Evolutionary conservation across 2,113 vertebrate species (phyloP).

Genomic region (Cyanoramphus novaezelandiae): DNA sequence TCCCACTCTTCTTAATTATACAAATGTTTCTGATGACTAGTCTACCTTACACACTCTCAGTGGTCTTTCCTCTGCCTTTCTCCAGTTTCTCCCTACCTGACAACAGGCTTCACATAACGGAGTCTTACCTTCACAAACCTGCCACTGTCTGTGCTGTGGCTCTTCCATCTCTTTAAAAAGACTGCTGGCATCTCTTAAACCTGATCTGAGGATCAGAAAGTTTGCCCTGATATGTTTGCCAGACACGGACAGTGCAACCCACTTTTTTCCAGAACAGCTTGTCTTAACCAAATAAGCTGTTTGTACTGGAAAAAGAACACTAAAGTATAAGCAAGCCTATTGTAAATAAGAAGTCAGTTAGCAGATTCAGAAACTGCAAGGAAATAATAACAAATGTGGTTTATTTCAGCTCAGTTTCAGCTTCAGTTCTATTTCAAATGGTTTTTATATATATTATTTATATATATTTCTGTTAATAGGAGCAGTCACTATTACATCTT

Average conservation of each 20-base stretch:
- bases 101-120: background rate
- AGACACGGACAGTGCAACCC: background rate
- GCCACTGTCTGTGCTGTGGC: background rate
- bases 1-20: background rate
- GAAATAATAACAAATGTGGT: background rate
- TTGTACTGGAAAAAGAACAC: background rate
- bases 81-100: background rate
- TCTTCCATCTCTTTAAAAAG: background rate
- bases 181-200: background rate
- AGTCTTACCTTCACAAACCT: background rate
- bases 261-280: background rate
- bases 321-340: background rate
- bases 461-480: background rate
- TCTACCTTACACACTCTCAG: fast-evolving
- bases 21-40: background rate
- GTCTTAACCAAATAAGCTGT: background rate
- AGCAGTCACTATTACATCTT: background rate
- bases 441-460: background rate
- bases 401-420: background rate
- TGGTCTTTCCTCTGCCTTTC: background rate
- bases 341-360: background rate
- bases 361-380: background rate
- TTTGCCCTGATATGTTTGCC: background rate
- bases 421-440: background rate
- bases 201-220: background rate